Base-by-base conservation (phyloP, 2,797 vertebrate genomes). In the Trachurus trachurus region DNA sequence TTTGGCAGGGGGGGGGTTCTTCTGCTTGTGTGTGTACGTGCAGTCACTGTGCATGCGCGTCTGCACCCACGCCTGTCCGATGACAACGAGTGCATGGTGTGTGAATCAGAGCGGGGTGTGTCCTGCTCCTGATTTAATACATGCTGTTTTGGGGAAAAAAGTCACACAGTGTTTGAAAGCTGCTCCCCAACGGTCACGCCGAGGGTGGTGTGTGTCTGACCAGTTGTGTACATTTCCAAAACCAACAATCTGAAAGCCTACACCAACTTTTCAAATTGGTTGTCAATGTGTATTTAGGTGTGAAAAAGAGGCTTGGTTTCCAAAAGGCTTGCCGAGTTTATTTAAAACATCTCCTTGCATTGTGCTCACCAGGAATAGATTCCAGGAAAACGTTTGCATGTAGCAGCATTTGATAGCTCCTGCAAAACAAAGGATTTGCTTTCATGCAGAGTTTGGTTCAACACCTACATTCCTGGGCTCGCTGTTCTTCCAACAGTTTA, bases 91-190 rank as follows among this genome's bases (percentile, higher is more conserved):
- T 50, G 61, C 75, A 49, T 61, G 60, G 77, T 76, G 58, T 83
- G 76, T 86, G 82, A 89, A 89, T 93, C 87, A 91, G 16, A 68
- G 81, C 21, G 0, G 69, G 85, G 75, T 56, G 61, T 83, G 68
- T 86, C 76, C 31, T 22, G 8, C 68, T 50, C 19, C 45, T 74
- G 83, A 90, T 91, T 89, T 88, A 92, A 72, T 63, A 62, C n/a
- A 13, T 63, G 72, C 34, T 47, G 60, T 45, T 59, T 53, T 52
- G 58, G 45, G 26, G 3, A 26, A 26, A 49, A 66, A 21, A 11
- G 21, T 59, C 44, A 31, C 71, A 22, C 16, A 1, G 45, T 15
- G 42, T 45, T 19, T 53, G 45, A 52, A 22, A 62, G 73, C 71
- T 54, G 63, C 47, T 31, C 47, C 10, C 40, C 37, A 37, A 42